These are phyloP conservation scores for Pogonocherus hispidulus DNA, from an alignment of 2,888 invertebrate genomes.

Conservation along the genomic window DNA sequence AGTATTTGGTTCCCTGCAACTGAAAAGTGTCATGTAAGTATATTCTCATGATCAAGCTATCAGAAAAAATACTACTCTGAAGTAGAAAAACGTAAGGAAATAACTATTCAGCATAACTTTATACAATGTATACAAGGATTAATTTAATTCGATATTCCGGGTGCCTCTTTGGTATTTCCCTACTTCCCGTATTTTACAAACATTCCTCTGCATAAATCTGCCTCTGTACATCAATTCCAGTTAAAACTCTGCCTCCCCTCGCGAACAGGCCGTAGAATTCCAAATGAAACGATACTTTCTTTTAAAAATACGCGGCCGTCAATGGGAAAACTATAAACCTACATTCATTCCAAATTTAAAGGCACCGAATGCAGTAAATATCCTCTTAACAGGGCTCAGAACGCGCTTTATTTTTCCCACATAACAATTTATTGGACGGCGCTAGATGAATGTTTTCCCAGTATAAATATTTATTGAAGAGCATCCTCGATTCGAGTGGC, in stretches of 20 bases:
- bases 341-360: constrained; percentile 3
- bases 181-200: too few species aligned
- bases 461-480: constrained; percentile 34
- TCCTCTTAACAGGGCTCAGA: too few species aligned
- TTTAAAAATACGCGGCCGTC: constrained; percentile 7
- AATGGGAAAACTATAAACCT: not conserved
- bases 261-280: not conserved
- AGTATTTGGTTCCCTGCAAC: too few species aligned
- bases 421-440: constrained; percentile 32
- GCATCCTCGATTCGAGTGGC: constrained; percentile 5
- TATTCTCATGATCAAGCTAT: too few species aligned
- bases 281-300: not conserved
- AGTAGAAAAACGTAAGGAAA: too few species aligned
- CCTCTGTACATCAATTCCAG: not conserved
- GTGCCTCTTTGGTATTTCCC: too few species aligned
- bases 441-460: constrained; percentile 34
- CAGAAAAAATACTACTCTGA: too few species aligned
- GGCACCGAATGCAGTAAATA: constrained; percentile 22
- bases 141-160: too few species aligned
- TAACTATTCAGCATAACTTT: too few species aligned
- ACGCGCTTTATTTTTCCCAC: constrained; percentile 25
- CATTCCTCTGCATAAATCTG: not conserved
- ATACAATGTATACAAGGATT: too few species aligned
- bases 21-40: too few species aligned
- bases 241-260: not conserved